A percentile compares a stretch with the other conserved stretches of the same genome.
These are phyloP conservation scores for Hesperia comma DNA, from an alignment of 2,888 invertebrate species.

Conservation along the genomic window DNA sequence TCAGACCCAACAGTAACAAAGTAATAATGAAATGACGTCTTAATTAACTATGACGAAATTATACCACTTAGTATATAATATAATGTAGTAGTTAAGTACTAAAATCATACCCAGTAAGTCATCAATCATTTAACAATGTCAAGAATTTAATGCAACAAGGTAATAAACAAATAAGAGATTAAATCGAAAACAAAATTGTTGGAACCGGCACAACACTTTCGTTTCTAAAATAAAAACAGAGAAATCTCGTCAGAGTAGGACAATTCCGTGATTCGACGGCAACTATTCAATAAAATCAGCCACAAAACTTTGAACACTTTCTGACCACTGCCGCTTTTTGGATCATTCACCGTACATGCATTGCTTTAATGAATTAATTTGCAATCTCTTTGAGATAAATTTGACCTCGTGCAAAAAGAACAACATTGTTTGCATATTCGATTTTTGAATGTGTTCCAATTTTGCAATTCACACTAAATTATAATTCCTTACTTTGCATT, in stretches of 20 bases:
- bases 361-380: slow-evolving; percentile 48
- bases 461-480: not conserved
- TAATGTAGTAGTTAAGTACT: no score
- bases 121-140: no score
- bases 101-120: no score
- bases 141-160: no score
- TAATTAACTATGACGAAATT: no score
- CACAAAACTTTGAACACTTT: slow-evolving; percentile 42
- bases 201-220: slow-evolving; percentile 47
- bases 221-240: slow-evolving; percentile 52
- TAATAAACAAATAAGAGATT: slow-evolving; percentile 10
- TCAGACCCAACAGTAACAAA: no score
- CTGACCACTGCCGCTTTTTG: slow-evolving; percentile 49
- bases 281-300: slow-evolving; percentile 55
- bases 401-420: slow-evolving; percentile 13
- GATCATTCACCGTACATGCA: slow-evolving; percentile 67
- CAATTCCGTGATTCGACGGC: slow-evolving; percentile 57
- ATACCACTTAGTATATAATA: no score
- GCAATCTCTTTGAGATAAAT: slow-evolving; percentile 15
- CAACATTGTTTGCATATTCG: not conserved
- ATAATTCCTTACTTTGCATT: no score
- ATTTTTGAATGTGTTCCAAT: not conserved
- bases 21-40: no score
- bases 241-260: slow-evolving; percentile 59
- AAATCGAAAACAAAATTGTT: slow-evolving; percentile 37